Conservation (phyloP, 37 sponge, comb jelly and placozoan species). For the Axinella damicornis region DNA sequence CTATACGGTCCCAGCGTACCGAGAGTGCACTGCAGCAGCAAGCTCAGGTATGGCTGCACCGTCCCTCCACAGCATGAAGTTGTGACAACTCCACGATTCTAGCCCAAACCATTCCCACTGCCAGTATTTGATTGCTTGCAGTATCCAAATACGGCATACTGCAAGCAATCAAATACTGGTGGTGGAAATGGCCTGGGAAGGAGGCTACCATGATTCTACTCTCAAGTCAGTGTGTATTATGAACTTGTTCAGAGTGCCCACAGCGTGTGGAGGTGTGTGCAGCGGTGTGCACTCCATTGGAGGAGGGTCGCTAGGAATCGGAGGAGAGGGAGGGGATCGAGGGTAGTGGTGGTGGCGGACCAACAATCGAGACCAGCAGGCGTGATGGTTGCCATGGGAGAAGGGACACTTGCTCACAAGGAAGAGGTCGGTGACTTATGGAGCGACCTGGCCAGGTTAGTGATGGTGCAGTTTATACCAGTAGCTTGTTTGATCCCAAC, state of each 20-base stretch:
- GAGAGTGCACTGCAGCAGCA: slow-evolving; percentile 27
- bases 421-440: neutral
- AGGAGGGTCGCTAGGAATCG: slow-evolving; percentile 28
- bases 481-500: too few species aligned
- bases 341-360: neutral
- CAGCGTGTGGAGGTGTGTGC: slow-evolving; percentile 39
- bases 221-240: too few species aligned
- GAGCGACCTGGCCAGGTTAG: neutral
- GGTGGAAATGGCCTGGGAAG: neutral
- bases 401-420: neutral
- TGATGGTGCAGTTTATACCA: neutral
- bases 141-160: too few species aligned
- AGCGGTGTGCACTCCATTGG: slow-evolving; percentile 65
- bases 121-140: too few species aligned
- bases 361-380: neutral
- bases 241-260: slow-evolving; percentile 25
- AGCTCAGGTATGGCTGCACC: slow-evolving; percentile 27
- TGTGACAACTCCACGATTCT: too few species aligned
- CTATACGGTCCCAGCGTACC: slow-evolving; percentile 16
- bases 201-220: neutral
- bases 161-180: too few species aligned
- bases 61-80: too few species aligned
- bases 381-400: neutral
- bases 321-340: slow-evolving; percentile 12
- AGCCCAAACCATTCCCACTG: too few species aligned